Evolutionary conservation across 2,888 invertebrate species (phyloP).

Genomic region (Polydrusus cervinus): DNA sequence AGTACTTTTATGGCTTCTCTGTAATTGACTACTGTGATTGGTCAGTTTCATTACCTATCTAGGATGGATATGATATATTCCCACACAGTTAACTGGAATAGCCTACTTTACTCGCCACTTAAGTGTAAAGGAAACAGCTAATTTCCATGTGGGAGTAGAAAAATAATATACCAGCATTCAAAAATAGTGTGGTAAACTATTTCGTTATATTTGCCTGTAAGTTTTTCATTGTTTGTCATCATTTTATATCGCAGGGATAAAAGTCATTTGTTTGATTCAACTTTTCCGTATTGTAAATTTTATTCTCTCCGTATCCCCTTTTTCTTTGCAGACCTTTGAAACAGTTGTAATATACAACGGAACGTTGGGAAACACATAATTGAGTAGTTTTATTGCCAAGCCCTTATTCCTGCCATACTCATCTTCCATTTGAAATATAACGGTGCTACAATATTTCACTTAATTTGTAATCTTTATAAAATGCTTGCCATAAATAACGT

Average conservation of each 20-base stretch:
- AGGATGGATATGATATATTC: too few species aligned
- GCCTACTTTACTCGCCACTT: too few species aligned
- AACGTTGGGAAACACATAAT: constrained; percentile 8
- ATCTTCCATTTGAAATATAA: constrained; percentile 5
- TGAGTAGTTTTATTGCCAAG: constrained; percentile 6
- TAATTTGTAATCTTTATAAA: constrained; percentile 10
- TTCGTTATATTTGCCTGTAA: too few species aligned
- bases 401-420: background rate
- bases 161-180: too few species aligned
- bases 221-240: too few species aligned
- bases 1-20: too few species aligned
- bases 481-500: constrained; percentile 3
- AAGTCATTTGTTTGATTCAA: background rate
- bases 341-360: constrained; percentile 10
- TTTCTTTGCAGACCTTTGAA: constrained; percentile 1
- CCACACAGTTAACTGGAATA: too few species aligned
- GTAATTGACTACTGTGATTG: too few species aligned
- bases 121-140: too few species aligned
- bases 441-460: constrained; percentile 12
- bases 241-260: background rate
- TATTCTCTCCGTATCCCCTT: background rate
- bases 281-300: constrained; percentile 1
- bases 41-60: too few species aligned
- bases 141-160: too few species aligned
- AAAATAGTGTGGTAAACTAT: too few species aligned